Evolutionary conservation across 2,113 vertebrate species (phyloP), one percentile per base, ranked within the genome.

Genomic region (Gymnarchus niloticus): DNA sequence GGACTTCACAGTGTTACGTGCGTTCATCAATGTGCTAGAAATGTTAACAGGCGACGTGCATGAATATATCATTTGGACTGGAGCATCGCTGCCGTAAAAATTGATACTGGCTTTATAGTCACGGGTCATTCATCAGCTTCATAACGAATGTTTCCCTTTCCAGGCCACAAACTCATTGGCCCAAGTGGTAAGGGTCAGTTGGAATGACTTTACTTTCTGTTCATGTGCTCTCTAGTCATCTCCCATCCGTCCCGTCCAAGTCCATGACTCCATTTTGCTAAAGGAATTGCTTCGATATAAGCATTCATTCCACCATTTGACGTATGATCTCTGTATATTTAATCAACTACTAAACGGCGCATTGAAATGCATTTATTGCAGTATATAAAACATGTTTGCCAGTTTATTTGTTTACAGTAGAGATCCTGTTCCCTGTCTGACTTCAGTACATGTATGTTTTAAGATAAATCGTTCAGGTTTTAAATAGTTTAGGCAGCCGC

Each of bases 61-160:
- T 52, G 48, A 7, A 81, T 52, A 9, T 81, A 54, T 19, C 21
- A 28, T 33, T 49, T 12, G 81, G 21, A 83, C 69, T 59, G 84
- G 51, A 49, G 41, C 46, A 44, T 41, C 33, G 3, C 25, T 80
- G 51, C 57, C 48, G 17, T 87, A 51, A 80, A 85, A 23, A 61
- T 69, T 81, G 80, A 57, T 83, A 25, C 37, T 57, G 57, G 82
- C 33, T 57, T 83, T 41, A 83, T 25, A 83, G 25, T 44, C 82
- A 59, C 8, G 37, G 56, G 48, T 59, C 82, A 83, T 83, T 83
- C 82, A 57, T 83, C 82, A 59, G 54, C 56, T 59, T 84, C 56
- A 85, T 87, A 77, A 76, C 7, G 23, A 37, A 83, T 59, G 54
- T 61, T 76, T 65, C 81, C 52, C 83, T n/a, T 81, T 87, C 83